phyloP scores from a whole-genome alignment of 2,113 vertebrate genomes.

The Ptilorrhoa leucosticta region DNA sequence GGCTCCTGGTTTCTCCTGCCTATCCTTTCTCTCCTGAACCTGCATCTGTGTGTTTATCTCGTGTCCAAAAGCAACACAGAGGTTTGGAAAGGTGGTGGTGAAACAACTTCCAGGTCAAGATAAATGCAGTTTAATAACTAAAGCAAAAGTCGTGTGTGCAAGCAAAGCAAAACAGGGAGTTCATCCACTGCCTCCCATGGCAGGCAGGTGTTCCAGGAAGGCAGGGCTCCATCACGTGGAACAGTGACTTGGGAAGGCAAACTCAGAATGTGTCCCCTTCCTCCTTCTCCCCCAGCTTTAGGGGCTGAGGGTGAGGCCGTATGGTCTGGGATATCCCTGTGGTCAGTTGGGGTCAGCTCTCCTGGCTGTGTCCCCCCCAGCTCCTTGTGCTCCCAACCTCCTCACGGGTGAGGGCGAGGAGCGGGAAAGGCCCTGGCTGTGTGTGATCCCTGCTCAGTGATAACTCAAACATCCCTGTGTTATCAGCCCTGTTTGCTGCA shows the following conservation, averaged over 20 bases:
- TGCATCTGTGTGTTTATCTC: no score
- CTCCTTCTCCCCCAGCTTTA: neutral
- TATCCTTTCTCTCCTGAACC: no score
- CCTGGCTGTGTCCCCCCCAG: neutral
- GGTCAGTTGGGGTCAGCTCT: neutral
- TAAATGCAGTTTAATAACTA: neutral
- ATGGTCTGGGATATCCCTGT: neutral
- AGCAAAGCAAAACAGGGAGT: neutral
- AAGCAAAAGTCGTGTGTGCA: fast-evolving
- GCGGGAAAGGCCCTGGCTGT: neutral
- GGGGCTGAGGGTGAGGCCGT: neutral
- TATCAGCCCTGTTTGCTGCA: neutral
- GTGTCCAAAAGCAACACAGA: no score
- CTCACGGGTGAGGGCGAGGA: neutral
- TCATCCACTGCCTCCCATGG: neutral
- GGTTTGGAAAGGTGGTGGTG: neutral
- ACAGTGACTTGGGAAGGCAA: neutral
- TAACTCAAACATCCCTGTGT: neutral
- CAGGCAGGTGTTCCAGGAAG: neutral
- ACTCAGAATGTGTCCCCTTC: neutral
- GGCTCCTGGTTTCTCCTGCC: no score
- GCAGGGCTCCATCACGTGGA: neutral
- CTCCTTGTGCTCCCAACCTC: neutral
- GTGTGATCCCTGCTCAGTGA: neutral
- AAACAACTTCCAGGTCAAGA: neutral